phyloP scores from a whole-genome alignment of 2,113 vertebrate species.

The Bos indicus region DNA sequence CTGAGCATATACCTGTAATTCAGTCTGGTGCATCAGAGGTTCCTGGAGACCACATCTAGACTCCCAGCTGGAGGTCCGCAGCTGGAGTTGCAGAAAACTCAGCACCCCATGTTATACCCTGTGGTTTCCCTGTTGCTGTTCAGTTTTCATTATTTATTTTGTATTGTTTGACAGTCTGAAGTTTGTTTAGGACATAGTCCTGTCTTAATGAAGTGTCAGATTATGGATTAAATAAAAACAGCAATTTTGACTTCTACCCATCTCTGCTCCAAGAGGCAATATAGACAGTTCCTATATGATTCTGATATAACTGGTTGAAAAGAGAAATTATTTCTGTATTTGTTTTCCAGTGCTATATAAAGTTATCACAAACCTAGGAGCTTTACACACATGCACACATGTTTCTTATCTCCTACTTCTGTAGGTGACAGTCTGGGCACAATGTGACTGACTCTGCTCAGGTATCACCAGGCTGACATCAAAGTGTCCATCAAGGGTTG shows the following conservation, averaged over 20 bases:
- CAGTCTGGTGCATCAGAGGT: not conserved
- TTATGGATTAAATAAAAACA: conserved; percentile 22
- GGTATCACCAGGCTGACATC: not conserved
- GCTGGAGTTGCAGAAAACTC: not conserved
- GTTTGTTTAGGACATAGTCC: not conserved
- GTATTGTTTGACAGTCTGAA: conserved; percentile 12
- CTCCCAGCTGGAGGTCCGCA: not conserved
- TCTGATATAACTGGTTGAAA: conserved; percentile 2
- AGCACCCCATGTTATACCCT: not conserved
- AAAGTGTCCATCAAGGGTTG: not conserved
- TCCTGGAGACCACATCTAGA: not conserved
- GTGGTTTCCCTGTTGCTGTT: not conserved
- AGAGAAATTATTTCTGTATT: conserved; percentile 22
- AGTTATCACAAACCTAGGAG: not conserved
- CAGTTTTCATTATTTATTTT: conserved; percentile 28
- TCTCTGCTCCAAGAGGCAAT: conserved; percentile 6
- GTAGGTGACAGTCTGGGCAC: not conserved
- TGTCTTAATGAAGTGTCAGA: conserved; percentile 11
- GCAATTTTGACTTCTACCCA: not conserved
- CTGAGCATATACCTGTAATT: conserved; percentile 11
- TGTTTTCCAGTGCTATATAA: not conserved
- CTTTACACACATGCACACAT: not conserved
- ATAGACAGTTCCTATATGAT: not conserved
- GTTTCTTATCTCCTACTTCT: not conserved
- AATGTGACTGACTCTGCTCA: not conserved